Evolutionary conservation across 2,113 vertebrate genomes (phyloP).

Genomic region (Oryzias celebensis): DNA sequence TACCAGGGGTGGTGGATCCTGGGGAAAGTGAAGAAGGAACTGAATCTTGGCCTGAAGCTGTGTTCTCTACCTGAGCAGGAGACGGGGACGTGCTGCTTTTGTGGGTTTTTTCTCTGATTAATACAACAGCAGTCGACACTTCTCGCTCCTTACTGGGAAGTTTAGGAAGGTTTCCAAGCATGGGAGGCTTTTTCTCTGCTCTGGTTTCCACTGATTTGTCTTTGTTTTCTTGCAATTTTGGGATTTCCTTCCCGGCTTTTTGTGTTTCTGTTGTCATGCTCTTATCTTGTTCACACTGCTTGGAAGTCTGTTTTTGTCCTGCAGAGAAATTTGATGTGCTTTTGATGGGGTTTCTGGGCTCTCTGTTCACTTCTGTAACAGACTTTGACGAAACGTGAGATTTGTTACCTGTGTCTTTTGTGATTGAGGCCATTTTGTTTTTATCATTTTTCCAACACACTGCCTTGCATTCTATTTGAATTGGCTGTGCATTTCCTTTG

Average conservation of each 20-base stretch:
- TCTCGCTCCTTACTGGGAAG: constrained; percentile 74
- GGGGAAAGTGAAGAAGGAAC: constrained; percentile 44
- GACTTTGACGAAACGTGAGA: constrained; percentile 12
- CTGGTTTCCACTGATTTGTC: constrained; percentile 15
- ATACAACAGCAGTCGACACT: constrained; percentile 72
- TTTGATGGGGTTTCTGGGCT: constrained; percentile 22
- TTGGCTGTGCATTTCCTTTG: constrained; percentile 57
- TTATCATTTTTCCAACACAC: constrained; percentile 76
- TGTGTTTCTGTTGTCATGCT: constrained; percentile 28
- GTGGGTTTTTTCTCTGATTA: constrained; percentile 66
- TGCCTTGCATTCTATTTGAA: constrained; percentile 80
- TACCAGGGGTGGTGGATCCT: not conserved
- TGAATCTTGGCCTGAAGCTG: constrained; percentile 7
- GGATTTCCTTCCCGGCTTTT: constrained; percentile 20
- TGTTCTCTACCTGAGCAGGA: constrained; percentile 38
- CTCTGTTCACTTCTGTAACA: constrained; percentile 14
- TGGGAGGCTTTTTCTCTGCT: constrained; percentile 50
- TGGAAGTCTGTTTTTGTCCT: constrained; percentile 7
- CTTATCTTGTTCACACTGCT: constrained; percentile 19
- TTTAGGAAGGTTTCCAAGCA: constrained; percentile 63
- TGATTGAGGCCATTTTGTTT: constrained; percentile 30
- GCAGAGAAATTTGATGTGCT: constrained; percentile 20
- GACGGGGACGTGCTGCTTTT: constrained; percentile 41
- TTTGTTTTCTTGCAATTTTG: constrained; percentile 27
- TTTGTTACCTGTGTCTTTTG: constrained; percentile 32